A percentile compares a stretch with the other conserved stretches of the same genome.
Conservation (phyloP, 2,797 vertebrate genomes). For the Botia kubotai region DNA sequence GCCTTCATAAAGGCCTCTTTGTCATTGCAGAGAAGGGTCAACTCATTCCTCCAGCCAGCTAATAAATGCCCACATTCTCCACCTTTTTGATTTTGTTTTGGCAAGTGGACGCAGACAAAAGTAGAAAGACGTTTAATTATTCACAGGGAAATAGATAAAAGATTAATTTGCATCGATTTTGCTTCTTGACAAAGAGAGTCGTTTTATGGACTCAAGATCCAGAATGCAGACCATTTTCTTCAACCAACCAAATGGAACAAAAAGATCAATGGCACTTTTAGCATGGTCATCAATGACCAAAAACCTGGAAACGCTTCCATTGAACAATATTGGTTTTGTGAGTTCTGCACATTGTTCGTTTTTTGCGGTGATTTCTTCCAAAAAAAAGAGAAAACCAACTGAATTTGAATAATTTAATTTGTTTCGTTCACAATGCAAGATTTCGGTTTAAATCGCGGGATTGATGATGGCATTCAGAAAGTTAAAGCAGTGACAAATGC, state of each 20-base stretch:
- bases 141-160: slow-evolving; percentile 83
- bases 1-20: slow-evolving; percentile 80
- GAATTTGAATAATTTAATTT: slow-evolving; percentile 74
- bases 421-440: slow-evolving; percentile 68
- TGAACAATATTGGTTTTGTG: slow-evolving; percentile 74
- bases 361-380: slow-evolving; percentile 69
- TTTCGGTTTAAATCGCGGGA: slow-evolving; percentile 70
- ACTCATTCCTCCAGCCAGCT: slow-evolving; percentile 76
- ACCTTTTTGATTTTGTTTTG: slow-evolving; percentile 82
- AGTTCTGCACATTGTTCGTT: slow-evolving; percentile 75
- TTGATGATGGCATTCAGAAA: slow-evolving; percentile 67
- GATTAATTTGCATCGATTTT: slow-evolving; percentile 86
- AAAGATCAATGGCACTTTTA: slow-evolving; percentile 76
- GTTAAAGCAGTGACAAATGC: slow-evolving; percentile 72
- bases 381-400: slow-evolving; percentile 68
- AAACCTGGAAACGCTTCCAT: slow-evolving; percentile 71
- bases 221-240: slow-evolving; percentile 69
- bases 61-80: slow-evolving; percentile 80
- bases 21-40: slow-evolving; percentile 78
- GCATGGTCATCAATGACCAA: slow-evolving; percentile 72
- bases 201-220: slow-evolving; percentile 70
- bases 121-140: slow-evolving; percentile 78
- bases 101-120: slow-evolving; percentile 76
- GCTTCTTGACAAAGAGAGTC: slow-evolving; percentile 73
- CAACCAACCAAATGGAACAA: slow-evolving; percentile 72